A percentile compares a stretch with the other conserved stretches of the same genome.
These are phyloP conservation scores for Engystomops pustulosus DNA, from an alignment of 2,113 vertebrate genomes.

Conservation along the genomic window DNA sequence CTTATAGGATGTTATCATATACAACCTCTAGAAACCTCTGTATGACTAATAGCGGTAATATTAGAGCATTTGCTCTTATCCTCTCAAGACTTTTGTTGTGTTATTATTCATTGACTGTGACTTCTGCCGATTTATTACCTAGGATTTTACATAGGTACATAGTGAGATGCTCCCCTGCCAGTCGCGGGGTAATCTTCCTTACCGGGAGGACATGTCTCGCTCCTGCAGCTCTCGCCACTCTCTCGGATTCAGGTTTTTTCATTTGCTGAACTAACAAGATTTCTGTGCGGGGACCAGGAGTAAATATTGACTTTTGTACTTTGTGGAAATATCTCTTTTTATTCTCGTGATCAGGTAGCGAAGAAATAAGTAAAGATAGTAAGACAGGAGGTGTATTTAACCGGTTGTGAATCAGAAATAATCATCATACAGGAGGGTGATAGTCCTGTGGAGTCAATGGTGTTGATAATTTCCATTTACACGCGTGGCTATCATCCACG, in stretches of 20 bases:
- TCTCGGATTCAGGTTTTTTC: not conserved
- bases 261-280: constrained; percentile 29
- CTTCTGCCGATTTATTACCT: not conserved
- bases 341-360: not conserved
- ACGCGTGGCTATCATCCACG: too few relatives aligned
- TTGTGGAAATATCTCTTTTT: constrained; percentile 22
- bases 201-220: not conserved
- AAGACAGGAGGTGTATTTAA: not conserved
- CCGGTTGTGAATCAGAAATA: not conserved
- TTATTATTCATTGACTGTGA: not conserved
- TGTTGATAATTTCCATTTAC: too few relatives aligned
- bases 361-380: constrained; percentile 7
- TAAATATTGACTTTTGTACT: constrained; percentile 39
- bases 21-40: not conserved
- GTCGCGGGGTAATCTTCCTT: not conserved
- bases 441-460: too few relatives aligned
- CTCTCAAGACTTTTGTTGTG: not conserved
- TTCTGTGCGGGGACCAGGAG: not conserved
- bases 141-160: not conserved
- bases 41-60: not conserved
- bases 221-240: not conserved
- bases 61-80: not conserved
- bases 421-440: too few relatives aligned
- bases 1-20: too few relatives aligned
- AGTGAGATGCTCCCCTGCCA: not conserved